Conservation (phyloP, 1,140 invertebrate species). For the Eufriesea mexicana region DNA sequence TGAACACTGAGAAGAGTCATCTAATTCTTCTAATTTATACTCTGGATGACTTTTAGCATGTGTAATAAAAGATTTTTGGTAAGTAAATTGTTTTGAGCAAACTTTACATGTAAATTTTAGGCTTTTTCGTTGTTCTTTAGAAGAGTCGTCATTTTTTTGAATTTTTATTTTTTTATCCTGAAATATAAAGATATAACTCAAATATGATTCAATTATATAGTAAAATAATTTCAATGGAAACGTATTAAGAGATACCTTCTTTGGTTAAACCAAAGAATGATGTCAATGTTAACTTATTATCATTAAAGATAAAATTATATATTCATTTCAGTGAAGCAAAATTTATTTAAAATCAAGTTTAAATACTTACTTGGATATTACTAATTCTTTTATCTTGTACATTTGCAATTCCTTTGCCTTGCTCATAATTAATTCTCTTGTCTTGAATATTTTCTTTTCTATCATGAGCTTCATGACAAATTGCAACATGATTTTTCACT, state of each 20-base stretch:
- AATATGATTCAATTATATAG: neutral
- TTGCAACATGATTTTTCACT: constrained; percentile 67
- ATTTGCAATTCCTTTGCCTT: constrained; percentile 21
- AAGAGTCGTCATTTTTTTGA: constrained; percentile 10
- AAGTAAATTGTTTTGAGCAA: constrained; percentile 75
- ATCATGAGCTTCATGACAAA: constrained; percentile 52
- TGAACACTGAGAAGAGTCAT: constrained; percentile 21
- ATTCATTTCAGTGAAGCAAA: neutral
- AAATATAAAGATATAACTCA: neutral
- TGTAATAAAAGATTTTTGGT: constrained; percentile 73
- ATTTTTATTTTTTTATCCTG: constrained; percentile 39
- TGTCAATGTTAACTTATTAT: neutral
- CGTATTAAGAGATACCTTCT: neutral
- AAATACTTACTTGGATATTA: constrained; percentile 24
- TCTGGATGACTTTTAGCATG: constrained; percentile 74
- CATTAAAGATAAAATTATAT: neutral
- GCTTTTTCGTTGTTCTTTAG: constrained; percentile 62
- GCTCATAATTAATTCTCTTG: constrained; percentile 32
- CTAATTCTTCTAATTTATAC: constrained; percentile 57
- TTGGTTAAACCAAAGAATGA: neutral
- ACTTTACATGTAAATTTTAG: constrained; percentile 73
- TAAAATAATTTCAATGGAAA: neutral
- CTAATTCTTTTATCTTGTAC: constrained; percentile 31
- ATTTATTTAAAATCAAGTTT: neutral
- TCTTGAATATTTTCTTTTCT: constrained; percentile 52